A percentile compares a stretch with the other conserved stretches of the same genome.
Conservation (phyloP, 2,113 vertebrate genomes). For the Lagopus leucura region DNA sequence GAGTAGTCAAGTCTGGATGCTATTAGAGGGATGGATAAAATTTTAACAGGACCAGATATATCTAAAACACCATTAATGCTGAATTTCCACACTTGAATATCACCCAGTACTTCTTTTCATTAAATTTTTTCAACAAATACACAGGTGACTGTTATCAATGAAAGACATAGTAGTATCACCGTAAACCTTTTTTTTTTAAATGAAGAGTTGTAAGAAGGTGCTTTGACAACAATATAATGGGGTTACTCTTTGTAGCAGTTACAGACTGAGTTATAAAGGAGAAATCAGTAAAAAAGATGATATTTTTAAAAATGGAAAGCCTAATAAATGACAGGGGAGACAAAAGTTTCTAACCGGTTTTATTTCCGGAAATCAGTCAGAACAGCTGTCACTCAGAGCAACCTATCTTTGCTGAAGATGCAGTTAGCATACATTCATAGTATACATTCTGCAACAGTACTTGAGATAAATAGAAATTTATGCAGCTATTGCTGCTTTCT, state of each 20-base stretch:
- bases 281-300: background rate
- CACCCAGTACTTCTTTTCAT: background rate
- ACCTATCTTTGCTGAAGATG: background rate
- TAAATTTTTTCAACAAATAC: background rate
- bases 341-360: background rate
- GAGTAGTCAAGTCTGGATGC: background rate
- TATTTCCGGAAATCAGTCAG: background rate
- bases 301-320: background rate
- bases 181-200: background rate
- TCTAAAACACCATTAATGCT: background rate
- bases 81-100: accelerated
- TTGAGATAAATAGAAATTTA: background rate
- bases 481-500: accelerated
- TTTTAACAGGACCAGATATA: background rate
- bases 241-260: background rate
- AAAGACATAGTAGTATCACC: background rate
- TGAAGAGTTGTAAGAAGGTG: background rate
- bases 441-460: background rate
- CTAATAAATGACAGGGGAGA: background rate
- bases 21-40: background rate
- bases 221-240: background rate
- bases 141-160: background rate
- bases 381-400: background rate
- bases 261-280: background rate
- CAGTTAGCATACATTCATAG: background rate